phyloP scores from a whole-genome alignment of 2,113 vertebrate genomes.

The Otocyon megalotis region DNA sequence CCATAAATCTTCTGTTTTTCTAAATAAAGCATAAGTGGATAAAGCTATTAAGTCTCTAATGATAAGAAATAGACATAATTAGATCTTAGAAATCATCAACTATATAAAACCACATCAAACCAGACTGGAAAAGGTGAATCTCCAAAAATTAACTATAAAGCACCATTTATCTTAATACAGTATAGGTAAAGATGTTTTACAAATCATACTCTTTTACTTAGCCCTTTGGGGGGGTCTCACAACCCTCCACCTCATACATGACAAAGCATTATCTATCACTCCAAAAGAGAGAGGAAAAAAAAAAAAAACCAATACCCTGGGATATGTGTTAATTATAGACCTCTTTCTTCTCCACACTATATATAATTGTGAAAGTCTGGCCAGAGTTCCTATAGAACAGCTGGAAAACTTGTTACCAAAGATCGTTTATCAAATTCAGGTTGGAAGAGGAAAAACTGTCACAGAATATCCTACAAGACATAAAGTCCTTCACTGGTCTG shows the following conservation, averaged over 20 bases:
- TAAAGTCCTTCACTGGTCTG: background rate
- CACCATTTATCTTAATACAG: constrained; percentile 28
- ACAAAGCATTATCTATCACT: constrained; percentile 27
- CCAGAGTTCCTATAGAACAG: constrained; percentile 59
- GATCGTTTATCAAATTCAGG: constrained; percentile 58
- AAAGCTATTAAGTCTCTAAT: constrained; percentile 62
- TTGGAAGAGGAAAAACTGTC: constrained; percentile 39
- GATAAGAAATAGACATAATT: constrained; percentile 73
- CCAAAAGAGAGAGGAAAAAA: background rate
- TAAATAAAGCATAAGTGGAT: constrained; percentile 27
- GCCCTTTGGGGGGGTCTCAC: background rate
- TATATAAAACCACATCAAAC: constrained; percentile 43
- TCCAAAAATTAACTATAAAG: constrained; percentile 14
- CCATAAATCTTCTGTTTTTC: background rate
- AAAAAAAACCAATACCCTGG: background rate
- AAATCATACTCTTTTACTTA: constrained; percentile 49
- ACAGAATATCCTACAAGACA: constrained; percentile 8
- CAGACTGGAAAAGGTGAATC: constrained; percentile 47
- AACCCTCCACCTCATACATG: background rate
- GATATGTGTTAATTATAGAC: constrained; percentile 62
- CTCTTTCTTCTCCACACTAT: background rate
- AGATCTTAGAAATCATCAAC: constrained; percentile 68
- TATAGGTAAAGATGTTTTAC: background rate
- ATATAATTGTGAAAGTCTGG: constrained; percentile 65
- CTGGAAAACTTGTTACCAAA: constrained; percentile 70